phyloP scores from a whole-genome alignment of 2,113 vertebrate genomes.

The Zosterops hypoxanthus region DNA sequence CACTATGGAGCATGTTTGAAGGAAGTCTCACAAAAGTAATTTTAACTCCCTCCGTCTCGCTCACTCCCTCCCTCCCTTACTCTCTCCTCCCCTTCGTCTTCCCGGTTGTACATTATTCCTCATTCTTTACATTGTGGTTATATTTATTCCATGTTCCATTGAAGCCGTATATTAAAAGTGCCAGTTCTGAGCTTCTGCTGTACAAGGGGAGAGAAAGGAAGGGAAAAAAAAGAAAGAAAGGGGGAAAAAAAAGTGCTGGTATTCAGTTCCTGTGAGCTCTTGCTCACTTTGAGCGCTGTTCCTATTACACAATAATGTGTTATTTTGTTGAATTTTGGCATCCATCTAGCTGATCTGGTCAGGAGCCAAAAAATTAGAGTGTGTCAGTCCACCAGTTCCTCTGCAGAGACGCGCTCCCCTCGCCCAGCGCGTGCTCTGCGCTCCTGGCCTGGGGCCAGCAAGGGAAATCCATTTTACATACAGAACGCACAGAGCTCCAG shows the following conservation, averaged over 20 bases:
- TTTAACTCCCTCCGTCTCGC: slow-evolving; percentile 64
- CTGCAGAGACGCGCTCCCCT: slow-evolving; percentile 81
- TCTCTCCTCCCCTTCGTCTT: slow-evolving; percentile 52
- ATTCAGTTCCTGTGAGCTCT: slow-evolving; percentile 70
- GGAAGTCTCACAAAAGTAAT: slow-evolving; percentile 73
- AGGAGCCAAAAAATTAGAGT: slow-evolving; percentile 83
- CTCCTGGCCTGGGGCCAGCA: slow-evolving; percentile 85
- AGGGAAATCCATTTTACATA: slow-evolving; percentile 95
- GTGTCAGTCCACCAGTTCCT: slow-evolving; percentile 85
- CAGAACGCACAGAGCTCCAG: slow-evolving; percentile 85
- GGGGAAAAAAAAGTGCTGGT: slow-evolving; percentile 35
- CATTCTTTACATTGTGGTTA: slow-evolving; percentile 40
- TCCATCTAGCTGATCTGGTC: slow-evolving; percentile 81
- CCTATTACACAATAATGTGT: slow-evolving; percentile 87
- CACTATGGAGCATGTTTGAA: slow-evolving; percentile 52
- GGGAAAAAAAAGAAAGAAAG: background rate
- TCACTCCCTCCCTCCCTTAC: slow-evolving; percentile 39
- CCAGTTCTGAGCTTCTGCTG: slow-evolving; percentile 52
- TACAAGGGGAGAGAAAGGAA: background rate
- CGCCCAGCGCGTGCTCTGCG: slow-evolving; percentile 78
- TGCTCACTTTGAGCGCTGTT: slow-evolving; percentile 74
- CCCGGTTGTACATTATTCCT: slow-evolving; percentile 41
- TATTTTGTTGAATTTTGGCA: slow-evolving; percentile 89
- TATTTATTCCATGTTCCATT: slow-evolving; percentile 59
- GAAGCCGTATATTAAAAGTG: slow-evolving; percentile 43